phyloP scores from a whole-genome alignment of 53 echinoderm and acorn worm genomes.

The Arbacia lixula region DNA sequence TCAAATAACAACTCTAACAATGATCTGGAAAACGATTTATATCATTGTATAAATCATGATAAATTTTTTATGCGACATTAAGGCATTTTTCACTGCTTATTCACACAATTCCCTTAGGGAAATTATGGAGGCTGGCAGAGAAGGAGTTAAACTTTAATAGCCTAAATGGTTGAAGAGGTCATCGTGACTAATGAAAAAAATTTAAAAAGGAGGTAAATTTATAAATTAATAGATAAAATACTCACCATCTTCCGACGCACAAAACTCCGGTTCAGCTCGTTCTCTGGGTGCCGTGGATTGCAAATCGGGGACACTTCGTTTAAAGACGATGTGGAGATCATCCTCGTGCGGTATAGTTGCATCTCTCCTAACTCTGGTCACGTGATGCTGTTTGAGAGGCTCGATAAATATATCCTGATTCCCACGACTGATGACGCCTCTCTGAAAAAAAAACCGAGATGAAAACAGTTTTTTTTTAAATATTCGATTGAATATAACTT shows the following conservation, averaged over 20 bases:
- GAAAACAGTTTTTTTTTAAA: too few species aligned
- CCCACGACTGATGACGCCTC: slow-evolving; percentile 60
- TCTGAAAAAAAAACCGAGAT: too few species aligned
- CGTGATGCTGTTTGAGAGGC: slow-evolving; percentile 59
- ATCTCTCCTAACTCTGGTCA: slow-evolving; percentile 33
- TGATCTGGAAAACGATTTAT: too few species aligned
- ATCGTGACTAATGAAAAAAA: neutral
- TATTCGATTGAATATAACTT: too few species aligned
- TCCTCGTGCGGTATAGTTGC: slow-evolving; percentile 37
- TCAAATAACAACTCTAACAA: too few species aligned
- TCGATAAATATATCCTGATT: slow-evolving; percentile 52
- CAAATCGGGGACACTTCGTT: slow-evolving; percentile 18
- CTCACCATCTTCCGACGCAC: slow-evolving; percentile 36
- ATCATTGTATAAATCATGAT: too few species aligned
- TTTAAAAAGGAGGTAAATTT: neutral
- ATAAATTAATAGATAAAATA: neutral
- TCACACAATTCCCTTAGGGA: too few species aligned
- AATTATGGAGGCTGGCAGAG: too few species aligned
- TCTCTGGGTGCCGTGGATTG: neutral
- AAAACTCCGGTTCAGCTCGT: slow-evolving; percentile 9
- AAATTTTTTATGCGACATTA: too few species aligned
- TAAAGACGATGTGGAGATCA: slow-evolving; percentile 67
- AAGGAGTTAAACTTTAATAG: too few species aligned
- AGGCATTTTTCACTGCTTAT: too few species aligned
- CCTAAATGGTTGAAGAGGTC: neutral